phyloP scores from a whole-genome alignment of 2,797 vertebrate genomes.

The Cyprinella venusta region DNA sequence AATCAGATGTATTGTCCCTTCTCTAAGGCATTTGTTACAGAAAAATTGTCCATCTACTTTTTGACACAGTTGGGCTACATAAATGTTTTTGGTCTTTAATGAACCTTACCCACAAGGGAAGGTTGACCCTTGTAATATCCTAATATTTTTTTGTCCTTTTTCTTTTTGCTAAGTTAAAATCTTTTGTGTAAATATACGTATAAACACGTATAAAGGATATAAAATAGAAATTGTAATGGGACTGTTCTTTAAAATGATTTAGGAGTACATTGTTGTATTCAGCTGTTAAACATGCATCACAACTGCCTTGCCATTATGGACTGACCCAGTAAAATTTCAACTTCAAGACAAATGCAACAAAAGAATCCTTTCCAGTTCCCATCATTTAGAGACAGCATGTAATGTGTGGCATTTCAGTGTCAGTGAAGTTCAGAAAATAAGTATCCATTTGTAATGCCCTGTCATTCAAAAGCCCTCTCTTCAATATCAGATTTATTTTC shows the following conservation, averaged over 20 bases:
- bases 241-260: slow-evolving; percentile 47
- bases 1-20: slow-evolving; percentile 78
- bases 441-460: slow-evolving; percentile 1
- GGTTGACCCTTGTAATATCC: slow-evolving; percentile 63
- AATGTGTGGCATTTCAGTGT: slow-evolving; percentile 14
- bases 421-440: neutral
- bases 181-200: slow-evolving; percentile 63
- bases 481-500: neutral
- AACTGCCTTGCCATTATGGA: slow-evolving; percentile 59
- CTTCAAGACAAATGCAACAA: slow-evolving; percentile 61
- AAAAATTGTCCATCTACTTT: slow-evolving; percentile 72
- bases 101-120: slow-evolving; percentile 67
- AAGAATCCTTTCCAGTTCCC: neutral
- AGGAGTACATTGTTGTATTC: slow-evolving; percentile 57
- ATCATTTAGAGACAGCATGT: neutral
- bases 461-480: neutral
- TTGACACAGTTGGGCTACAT: slow-evolving; percentile 79
- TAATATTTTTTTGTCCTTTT: slow-evolving; percentile 54
- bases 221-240: slow-evolving; percentile 61
- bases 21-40: slow-evolving; percentile 79
- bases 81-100: slow-evolving; percentile 81
- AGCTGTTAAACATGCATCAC: slow-evolving; percentile 67
- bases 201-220: slow-evolving; percentile 56
- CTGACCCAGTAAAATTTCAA: slow-evolving; percentile 53
- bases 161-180: slow-evolving; percentile 59